Percentiles rank a stretch among this genome's conserved stretches.
Conservation (phyloP, 2,888 invertebrate species). For the Hydraecia micacea region DNA sequence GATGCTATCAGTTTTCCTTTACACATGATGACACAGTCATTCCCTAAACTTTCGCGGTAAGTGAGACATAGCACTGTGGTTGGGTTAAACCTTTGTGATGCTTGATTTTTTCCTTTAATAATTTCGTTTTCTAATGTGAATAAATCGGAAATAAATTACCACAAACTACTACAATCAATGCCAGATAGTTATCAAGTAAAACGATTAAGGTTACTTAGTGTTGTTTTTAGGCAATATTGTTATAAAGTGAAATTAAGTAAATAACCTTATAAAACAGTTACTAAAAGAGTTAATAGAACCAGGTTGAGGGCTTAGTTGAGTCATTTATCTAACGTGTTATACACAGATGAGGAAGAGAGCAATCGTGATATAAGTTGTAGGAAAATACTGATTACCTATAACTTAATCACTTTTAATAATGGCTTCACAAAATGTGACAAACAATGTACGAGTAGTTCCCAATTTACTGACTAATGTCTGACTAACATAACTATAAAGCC, state of each 20-base stretch:
- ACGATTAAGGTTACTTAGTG: not conserved
- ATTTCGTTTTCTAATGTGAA: constrained; percentile 17
- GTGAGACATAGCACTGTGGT: constrained; percentile 22
- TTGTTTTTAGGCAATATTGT: not conserved
- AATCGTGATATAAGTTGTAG: not conserved
- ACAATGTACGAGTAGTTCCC: constrained; percentile 5
- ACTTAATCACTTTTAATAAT: constrained; percentile 2
- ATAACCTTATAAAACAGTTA: not conserved
- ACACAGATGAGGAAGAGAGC: constrained; percentile 8
- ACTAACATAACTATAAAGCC: constrained; percentile 2
- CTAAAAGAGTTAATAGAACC: not conserved
- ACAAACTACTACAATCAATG: constrained; percentile 32
- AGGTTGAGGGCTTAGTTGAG: constrained; percentile 8
- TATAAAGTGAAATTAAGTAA: not conserved
- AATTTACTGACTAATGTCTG: constrained; percentile 7
- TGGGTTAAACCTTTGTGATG: constrained; percentile 11
- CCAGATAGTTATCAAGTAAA: constrained; percentile 27
- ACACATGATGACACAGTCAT: constrained; percentile 20
- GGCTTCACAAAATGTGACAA: not conserved
- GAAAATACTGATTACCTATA: not conserved
- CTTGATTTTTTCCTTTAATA: not conserved
- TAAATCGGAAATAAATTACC: constrained; percentile 31
- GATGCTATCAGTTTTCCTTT: constrained; percentile 53
- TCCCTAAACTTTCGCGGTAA: constrained; percentile 13
- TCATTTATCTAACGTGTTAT: constrained; percentile 4